phyloP scores from a whole-genome alignment of 2,888 invertebrate genomes.

The Oxycera nigricornis region DNA sequence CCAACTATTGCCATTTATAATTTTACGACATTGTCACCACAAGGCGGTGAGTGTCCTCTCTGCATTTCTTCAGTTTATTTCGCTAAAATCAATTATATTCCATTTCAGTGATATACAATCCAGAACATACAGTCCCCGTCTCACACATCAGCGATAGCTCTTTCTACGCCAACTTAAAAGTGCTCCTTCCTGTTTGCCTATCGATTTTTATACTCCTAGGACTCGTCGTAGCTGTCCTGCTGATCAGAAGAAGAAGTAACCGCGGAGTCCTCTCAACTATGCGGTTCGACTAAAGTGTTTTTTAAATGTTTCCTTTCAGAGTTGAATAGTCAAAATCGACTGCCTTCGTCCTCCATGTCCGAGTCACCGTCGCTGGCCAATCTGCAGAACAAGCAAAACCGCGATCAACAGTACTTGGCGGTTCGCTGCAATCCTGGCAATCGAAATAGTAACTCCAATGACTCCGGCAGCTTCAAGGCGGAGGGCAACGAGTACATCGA shows the following conservation, averaged over 20 bases:
- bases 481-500: slow-evolving; percentile 80
- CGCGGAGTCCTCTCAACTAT: too few relatives aligned
- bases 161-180: slow-evolving; percentile 70
- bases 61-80: too few relatives aligned
- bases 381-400: slow-evolving; percentile 80
- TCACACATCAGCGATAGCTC: slow-evolving; percentile 72
- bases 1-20: slow-evolving; percentile 83
- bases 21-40: slow-evolving; percentile 80
- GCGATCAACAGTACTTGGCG: slow-evolving; percentile 79
- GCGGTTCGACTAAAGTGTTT: neutral
- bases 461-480: slow-evolving; percentile 66
- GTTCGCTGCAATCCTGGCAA: slow-evolving; percentile 69
- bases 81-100: too few relatives aligned
- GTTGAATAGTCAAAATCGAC: slow-evolving; percentile 61
- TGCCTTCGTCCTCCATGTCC: slow-evolving; percentile 66
- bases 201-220: slow-evolving; percentile 72
- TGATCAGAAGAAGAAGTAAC: slow-evolving; percentile 73
- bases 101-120: slow-evolving; percentile 64
- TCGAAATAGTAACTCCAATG: slow-evolving; percentile 61
- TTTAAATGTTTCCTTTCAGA: slow-evolving; percentile 55
- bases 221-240: slow-evolving; percentile 72
- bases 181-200: slow-evolving; percentile 70
- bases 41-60: slow-evolving; percentile 80
- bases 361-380: slow-evolving; percentile 81
- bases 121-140: slow-evolving; percentile 72